Percentiles rank a stretch among this genome's conserved stretches.
These are phyloP conservation scores for Hydraecia micacea DNA, from an alignment of 2,888 invertebrate genomes.

Conservation along the genomic window DNA sequence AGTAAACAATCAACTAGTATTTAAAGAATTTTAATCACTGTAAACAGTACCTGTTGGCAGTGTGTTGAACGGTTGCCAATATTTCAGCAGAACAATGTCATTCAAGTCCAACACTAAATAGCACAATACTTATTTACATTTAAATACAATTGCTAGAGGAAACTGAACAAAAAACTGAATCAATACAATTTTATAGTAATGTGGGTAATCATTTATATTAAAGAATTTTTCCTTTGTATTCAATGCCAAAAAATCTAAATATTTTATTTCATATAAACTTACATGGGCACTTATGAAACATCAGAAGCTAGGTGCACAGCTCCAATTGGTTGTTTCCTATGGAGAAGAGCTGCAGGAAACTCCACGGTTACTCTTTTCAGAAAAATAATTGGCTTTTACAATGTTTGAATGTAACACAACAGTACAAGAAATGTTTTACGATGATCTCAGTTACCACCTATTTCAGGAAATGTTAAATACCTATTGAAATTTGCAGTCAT, in stretches of 20 bases:
- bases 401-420: background rate
- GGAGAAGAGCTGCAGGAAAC: too few species aligned
- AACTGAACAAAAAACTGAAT: constrained; percentile 33
- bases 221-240: constrained; percentile 13
- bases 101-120: constrained; percentile 62
- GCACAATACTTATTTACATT: constrained; percentile 61
- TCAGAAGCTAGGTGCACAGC: too few species aligned
- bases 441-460: constrained; percentile 13
- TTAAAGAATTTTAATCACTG: constrained; percentile 63
- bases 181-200: constrained; percentile 23
- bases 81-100: constrained; percentile 65
- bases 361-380: too few species aligned
- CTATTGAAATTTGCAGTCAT: constrained; percentile 1
- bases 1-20: constrained; percentile 66
- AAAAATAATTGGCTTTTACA: too few species aligned
- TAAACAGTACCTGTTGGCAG: constrained; percentile 74
- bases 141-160: constrained; percentile 51
- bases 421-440: background rate
- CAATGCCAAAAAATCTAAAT: too few species aligned
- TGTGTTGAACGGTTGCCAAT: constrained; percentile 75
- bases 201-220: constrained; percentile 21
- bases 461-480: constrained; percentile 10
- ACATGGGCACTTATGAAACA: too few species aligned
- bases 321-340: too few species aligned
- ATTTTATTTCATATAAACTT: too few species aligned